Base-by-base conservation (phyloP, 2,797 vertebrate genomes). In the Esox lucius region DNA sequence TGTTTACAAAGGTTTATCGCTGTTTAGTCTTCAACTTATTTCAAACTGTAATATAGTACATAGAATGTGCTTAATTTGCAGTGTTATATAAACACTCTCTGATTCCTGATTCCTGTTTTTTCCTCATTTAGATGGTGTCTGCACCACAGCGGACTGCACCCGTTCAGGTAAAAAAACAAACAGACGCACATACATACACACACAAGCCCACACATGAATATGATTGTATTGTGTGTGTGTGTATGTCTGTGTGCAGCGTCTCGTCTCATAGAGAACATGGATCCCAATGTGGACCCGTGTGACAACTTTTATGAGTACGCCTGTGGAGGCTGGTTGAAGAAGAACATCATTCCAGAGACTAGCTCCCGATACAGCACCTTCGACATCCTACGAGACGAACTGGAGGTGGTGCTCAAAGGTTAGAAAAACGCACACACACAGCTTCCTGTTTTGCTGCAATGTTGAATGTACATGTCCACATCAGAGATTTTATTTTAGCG, bases 371-470 rank as follows among this genome's bases (percentile, higher is more conserved):
- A 98, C 80, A 96, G 97, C 90, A 98, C 96, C 82, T 98, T 99
- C 82, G 96, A 97, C 91, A 96, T 98, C 88, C 88, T 98, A 84
- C 93, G 96, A 83, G 96, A 98, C 12, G 94, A 98, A 74, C 88
- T 98, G 77, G 96, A 97, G 88, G 95, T 98, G 70, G 86, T 98
- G 86, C 87, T 99, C 72, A 98, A 98, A 97, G 97, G 97, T 98
- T 69, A 81, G 81, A 76, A 61, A 39, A 53, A 49, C 67, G 2
- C 67, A 22, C 39, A 12, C 67, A 46, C 42, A 0, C 42, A 28
- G 7, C 1, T n/a, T 3, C 35, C 11, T 9, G 9, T 5, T 2
- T 31, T 17, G 17, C 17, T 9, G 59, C 24, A 15, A 31, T 9
- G 67, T 8, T 1, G 11, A 16, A 74, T 16, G 17, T 74, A 24